Percentiles rank a stretch among this genome's conserved stretches.
These are phyloP conservation scores for Phalacrocorax brasilianus DNA, from an alignment of 2,113 vertebrate species.

Conservation along the genomic window DNA sequence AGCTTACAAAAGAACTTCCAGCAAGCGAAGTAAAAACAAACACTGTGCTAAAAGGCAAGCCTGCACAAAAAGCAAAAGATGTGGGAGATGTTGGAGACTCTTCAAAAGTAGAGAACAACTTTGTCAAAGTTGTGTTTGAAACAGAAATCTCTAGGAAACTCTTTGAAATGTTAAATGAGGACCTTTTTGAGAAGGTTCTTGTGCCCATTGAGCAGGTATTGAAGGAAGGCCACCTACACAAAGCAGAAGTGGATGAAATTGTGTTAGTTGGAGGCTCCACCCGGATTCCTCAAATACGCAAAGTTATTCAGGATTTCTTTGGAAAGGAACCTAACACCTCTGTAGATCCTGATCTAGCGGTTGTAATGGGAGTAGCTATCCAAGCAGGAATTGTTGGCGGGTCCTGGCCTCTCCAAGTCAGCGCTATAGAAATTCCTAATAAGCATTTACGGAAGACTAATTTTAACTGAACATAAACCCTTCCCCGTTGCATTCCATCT, in stretches of 20 bases:
- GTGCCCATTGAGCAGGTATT: slow-evolving; percentile 87
- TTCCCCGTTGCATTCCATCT: not conserved
- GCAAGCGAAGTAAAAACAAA: not conserved
- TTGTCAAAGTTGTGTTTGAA: slow-evolving; percentile 76
- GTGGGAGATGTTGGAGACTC: not conserved
- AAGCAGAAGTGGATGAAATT: slow-evolving; percentile 89
- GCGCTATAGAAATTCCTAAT: slow-evolving; percentile 95
- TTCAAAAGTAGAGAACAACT: not conserved
- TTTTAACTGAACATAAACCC: slow-evolving; percentile 79
- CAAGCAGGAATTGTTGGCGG: slow-evolving; percentile 96
- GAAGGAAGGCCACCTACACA: slow-evolving; percentile 83
- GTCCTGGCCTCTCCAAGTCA: slow-evolving; percentile 97
- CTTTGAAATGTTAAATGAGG: slow-evolving; percentile 90
- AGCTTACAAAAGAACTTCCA: not conserved
- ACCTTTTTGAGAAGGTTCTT: slow-evolving; percentile 95
- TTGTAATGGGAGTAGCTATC: slow-evolving; percentile 92
- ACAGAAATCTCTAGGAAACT: slow-evolving; percentile 80
- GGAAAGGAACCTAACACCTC: slow-evolving; percentile 94
- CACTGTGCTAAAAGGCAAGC: not conserved
- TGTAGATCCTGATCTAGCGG: slow-evolving; percentile 93
- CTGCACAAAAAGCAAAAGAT: not conserved
- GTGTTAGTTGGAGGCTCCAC: slow-evolving; percentile 96
- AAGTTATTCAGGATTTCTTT: slow-evolving; percentile 90
- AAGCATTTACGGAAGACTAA: slow-evolving; percentile 92
- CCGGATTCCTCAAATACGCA: slow-evolving; percentile 89